Base-by-base conservation (phyloP, 1,140 invertebrate species). In the Drosophila mojavensis region DNA sequence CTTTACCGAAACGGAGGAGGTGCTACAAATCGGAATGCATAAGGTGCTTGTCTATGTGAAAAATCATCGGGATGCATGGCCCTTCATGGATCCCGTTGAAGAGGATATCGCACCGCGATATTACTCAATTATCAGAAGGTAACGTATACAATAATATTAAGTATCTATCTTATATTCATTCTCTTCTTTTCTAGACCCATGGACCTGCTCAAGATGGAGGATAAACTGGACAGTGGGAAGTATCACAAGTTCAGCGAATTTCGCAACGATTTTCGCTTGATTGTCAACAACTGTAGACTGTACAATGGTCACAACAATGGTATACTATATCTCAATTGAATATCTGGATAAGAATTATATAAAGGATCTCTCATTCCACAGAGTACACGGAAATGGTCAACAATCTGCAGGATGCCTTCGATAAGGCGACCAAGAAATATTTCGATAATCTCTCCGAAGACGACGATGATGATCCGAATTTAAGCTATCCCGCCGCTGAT, bases 281-380 rank as follows among this genome's bases (percentile, higher is more conserved):
- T 98, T 86, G 96, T 98, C 10, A 96, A 97, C 78, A 98, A 98
- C 92, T 98, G 97, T 92, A 94, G 96, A 68, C 94, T 97, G 54
- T 98, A 98, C 89, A 98, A 98, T 94, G 97, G 97, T 41, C 95
- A 96, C 75, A 96, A 97, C 84, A 98, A 97, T 94, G 97, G 97
- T 98, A 93, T 93, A 93, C 92, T 48, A 62, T 4, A 58, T 33
- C 2, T 17, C 15, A 0, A 7, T 6, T n/a, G 10, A 36, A 60
- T 43, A 5, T 9, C 33, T 15, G 17, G 7, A 9, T n/a, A 17
- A 0, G n/a, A 15, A 43, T 11, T 15, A 20, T 10, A 5, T 11
- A 24, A 20, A 1, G 9, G 24, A 4, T 15, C 24, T 24, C n/a
- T 39, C 9, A 15, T 39, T 5, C 92, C 5, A 30, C 61, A 97